Evolutionary conservation across 37 sponge, comb jelly and placozoan genomes (phyloP), one percentile per base, ranked within the genome.

Genomic region (Chondrosia reniformis): DNA sequence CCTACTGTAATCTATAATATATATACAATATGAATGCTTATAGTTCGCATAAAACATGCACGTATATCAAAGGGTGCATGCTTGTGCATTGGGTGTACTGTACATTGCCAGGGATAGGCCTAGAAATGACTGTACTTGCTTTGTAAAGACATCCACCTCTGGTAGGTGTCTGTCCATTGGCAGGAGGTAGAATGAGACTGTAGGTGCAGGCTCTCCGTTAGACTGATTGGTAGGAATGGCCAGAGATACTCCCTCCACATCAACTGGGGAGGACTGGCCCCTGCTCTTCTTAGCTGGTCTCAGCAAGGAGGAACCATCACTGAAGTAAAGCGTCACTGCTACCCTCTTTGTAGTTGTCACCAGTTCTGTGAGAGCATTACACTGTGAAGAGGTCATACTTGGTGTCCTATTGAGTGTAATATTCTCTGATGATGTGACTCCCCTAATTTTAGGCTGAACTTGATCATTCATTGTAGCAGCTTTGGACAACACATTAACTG

Each of bases 221-320:
- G 22, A 36, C 3, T 21, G 28, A 9, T 40, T 34, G 36, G 24
- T 4, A 12, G 72, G 37, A 41, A 69, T 21, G 22, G 72, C 72
- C 36, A 69, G 17, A 39, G 44, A 69, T 25, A 69, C 72, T 4
- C 72, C 72, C 72, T 69, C 72, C 2, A 40, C 44, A 36, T 34
- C 72, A 39, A 41, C 43, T 7, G 6, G n/a, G 15, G n/a, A 9
- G n/a, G 15, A 24, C 40, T 37, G 40, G n/a, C 43, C 44, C 31
- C 37, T 4, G 9, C 37, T 34, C 4, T 9, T 12, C 72, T 37
- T 69, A 28, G 27, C 58, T 12, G 0, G 39, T 52, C 87, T 61
- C 46, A 86, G 81, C 25, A 79, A 82, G 25, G 71, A 65, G 45
- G 77, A 77, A 3, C 82, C 77, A 67, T 86, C 81, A 34, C 58